Conservation (phyloP, 2,113 vertebrate genomes). For the Gasterosteus aculeatus region DNA sequence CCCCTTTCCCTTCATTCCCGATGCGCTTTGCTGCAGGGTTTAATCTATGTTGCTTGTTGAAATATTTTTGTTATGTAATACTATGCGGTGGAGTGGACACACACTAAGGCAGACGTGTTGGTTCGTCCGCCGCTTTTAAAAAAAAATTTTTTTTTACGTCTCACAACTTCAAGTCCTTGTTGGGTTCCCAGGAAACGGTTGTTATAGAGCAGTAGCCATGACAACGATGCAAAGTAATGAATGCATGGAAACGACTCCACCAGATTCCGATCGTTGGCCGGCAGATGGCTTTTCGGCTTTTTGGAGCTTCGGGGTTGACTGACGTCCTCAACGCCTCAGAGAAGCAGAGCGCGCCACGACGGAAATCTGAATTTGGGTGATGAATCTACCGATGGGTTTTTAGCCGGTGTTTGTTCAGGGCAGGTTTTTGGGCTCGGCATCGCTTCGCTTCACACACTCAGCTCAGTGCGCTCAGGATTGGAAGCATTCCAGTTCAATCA, state of each 20-base stretch:
- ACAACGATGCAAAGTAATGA: slow-evolving; percentile 44
- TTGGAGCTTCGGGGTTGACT: slow-evolving; percentile 13
- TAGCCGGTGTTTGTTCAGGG: neutral
- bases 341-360: neutral
- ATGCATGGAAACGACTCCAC: slow-evolving; percentile 23
- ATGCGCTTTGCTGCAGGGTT: slow-evolving; percentile 14
- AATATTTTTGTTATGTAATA: neutral
- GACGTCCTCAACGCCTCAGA: slow-evolving; percentile 7
- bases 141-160: slow-evolving; percentile 22
- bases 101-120: neutral
- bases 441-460: slow-evolving; percentile 7
- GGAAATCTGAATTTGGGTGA: slow-evolving; percentile 2
- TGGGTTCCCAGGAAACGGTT: slow-evolving; percentile 63
- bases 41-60: slow-evolving; percentile 13
- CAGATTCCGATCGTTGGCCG: slow-evolving; percentile 24
- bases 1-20: neutral
- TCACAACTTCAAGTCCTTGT: slow-evolving; percentile 50
- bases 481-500: slow-evolving; percentile 41
- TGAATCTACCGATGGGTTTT: slow-evolving; percentile 15
- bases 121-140: neutral
- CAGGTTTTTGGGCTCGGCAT: slow-evolving; percentile 9
- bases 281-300: slow-evolving; percentile 42
- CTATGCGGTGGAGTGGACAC: neutral
- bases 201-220: slow-evolving; percentile 66
- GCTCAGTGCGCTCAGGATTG: slow-evolving; percentile 11